phyloP scores from a whole-genome alignment of 2,113 vertebrate species.

The Anas platyrhynchos region DNA sequence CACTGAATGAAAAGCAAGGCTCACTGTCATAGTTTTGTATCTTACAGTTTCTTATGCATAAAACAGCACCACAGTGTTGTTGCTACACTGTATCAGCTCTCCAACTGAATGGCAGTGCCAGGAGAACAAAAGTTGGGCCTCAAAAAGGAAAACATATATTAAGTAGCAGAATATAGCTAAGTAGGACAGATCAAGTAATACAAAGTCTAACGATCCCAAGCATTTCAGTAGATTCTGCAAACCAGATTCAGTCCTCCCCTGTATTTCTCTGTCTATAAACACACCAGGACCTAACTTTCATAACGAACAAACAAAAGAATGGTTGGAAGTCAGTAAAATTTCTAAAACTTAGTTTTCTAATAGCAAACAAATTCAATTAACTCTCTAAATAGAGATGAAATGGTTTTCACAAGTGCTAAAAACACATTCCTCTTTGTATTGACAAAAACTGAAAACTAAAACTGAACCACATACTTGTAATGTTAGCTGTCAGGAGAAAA shows the following conservation, averaged over 20 bases:
- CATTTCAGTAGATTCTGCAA: neutral
- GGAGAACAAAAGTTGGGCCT: neutral
- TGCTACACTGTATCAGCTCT: neutral
- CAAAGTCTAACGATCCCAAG: neutral
- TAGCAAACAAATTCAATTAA: neutral
- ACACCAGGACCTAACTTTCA: neutral
- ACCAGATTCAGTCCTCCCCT: neutral
- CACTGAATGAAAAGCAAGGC: neutral
- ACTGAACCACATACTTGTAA: neutral
- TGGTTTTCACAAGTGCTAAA: neutral
- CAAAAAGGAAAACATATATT: neutral
- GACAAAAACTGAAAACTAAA: neutral
- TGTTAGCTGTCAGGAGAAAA: neutral
- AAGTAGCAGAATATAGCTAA: neutral
- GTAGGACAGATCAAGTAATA: neutral
- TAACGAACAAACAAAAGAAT: neutral
- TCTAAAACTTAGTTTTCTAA: neutral
- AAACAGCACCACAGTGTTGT: neutral
- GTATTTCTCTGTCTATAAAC: neutral
- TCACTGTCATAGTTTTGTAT: fast-evolving
- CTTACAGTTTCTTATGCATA: neutral
- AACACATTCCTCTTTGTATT: neutral
- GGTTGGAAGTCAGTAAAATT: neutral
- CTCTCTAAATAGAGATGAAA: neutral
- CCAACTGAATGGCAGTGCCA: neutral